Evolutionary conservation across 35 echinoderm and acorn worm genomes (phyloP).

Genomic region (Strongylocentrotus purpuratus): DNA sequence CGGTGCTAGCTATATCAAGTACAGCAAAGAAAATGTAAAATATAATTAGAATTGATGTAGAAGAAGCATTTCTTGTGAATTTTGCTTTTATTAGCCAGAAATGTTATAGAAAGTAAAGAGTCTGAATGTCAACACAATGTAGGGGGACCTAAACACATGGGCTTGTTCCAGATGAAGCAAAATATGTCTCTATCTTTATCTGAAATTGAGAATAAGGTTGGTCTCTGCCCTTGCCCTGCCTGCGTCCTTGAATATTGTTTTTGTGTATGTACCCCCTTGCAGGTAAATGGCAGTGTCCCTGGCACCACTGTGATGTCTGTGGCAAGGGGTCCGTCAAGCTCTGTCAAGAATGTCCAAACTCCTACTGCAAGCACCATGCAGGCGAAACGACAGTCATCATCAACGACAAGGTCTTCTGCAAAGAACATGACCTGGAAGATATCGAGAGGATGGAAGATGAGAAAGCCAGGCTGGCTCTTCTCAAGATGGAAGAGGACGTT

Average conservation of each 20-base stretch:
- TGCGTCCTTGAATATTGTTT: neutral
- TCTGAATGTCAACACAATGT: too few relatives aligned
- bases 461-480: neutral
- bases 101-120: too few relatives aligned
- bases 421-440: constrained; percentile 79
- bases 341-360: constrained; percentile 88
- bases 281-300: constrained; percentile 99
- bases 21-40: too few relatives aligned
- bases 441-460: constrained; percentile 39
- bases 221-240: too few relatives aligned
- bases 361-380: constrained; percentile 77
- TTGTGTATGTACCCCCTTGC: neutral
- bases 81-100: too few relatives aligned
- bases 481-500: neutral
- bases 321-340: constrained; percentile 67
- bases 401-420: constrained; percentile 66
- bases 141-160: too few relatives aligned
- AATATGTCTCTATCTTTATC: too few relatives aligned
- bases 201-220: too few relatives aligned
- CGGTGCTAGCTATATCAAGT: too few relatives aligned
- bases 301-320: constrained; percentile 98
- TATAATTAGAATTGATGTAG: too few relatives aligned
- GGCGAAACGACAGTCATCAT: constrained; percentile 47
- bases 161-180: too few relatives aligned
- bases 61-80: too few relatives aligned